Evolutionary conservation across 2,888 invertebrate species (phyloP).

Genomic region (Thymelicus lineola): DNA sequence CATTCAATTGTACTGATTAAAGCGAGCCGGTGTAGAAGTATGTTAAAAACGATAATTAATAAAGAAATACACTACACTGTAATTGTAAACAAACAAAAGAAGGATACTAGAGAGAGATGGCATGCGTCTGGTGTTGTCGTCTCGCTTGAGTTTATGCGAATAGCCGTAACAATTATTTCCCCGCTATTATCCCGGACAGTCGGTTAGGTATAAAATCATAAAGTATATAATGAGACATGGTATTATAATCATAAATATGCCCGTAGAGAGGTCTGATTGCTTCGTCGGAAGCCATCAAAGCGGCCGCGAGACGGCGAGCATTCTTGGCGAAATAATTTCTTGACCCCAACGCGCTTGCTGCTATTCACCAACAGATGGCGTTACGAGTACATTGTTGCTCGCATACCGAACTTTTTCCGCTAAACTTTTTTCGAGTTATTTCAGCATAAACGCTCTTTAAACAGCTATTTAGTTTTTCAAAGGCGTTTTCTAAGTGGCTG

Average conservation of each 20-base stretch:
- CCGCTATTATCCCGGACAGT: slow-evolving; percentile 69
- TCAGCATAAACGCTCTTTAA: slow-evolving; percentile 79
- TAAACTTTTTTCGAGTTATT: slow-evolving; percentile 70
- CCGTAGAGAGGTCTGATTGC: slow-evolving; percentile 83
- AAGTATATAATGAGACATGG: slow-evolving; percentile 81
- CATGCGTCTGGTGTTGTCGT: slow-evolving; percentile 46
- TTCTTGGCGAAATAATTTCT: slow-evolving; percentile 74
- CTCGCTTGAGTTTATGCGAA: slow-evolving; percentile 61
- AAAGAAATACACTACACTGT: slow-evolving; percentile 37
- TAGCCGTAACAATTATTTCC: slow-evolving; percentile 71
- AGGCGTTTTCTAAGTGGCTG: slow-evolving; percentile 79
- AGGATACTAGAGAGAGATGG: slow-evolving; percentile 41
- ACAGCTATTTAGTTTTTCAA: slow-evolving; percentile 82
- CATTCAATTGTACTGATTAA: slow-evolving; percentile 35
- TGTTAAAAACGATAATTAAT: slow-evolving; percentile 42
- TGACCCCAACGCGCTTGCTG: slow-evolving; percentile 69
- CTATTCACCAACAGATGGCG: slow-evolving; percentile 81
- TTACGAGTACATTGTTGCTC: slow-evolving; percentile 71
- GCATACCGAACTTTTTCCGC: slow-evolving; percentile 69
- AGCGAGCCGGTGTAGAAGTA: slow-evolving; percentile 26
- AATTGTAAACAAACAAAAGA: slow-evolving; percentile 42
- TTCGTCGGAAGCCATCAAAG: slow-evolving; percentile 83
- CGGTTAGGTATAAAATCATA: slow-evolving; percentile 80
- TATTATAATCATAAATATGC: slow-evolving; percentile 85
- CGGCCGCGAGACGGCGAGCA: slow-evolving; percentile 72